Evolutionary conservation across 2,113 vertebrate genomes (phyloP).

Genomic region (Nothoprocta pentlandii): DNA sequence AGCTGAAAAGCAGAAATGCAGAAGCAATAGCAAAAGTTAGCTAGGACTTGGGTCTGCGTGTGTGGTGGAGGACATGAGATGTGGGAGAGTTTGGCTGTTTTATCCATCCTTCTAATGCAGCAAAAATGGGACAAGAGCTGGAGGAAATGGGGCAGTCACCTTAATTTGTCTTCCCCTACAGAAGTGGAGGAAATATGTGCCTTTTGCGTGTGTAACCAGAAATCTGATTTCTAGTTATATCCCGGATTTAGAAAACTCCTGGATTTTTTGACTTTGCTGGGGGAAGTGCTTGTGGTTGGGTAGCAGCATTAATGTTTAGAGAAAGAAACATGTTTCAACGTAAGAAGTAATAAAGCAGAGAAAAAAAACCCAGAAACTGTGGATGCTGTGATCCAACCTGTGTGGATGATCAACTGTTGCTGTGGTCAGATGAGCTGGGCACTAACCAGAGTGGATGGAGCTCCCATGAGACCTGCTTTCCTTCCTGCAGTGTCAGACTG

Average conservation of each 20-base stretch:
- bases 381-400: rapidly evolving
- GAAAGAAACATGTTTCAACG: neutral
- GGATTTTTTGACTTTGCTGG: neutral
- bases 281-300: neutral
- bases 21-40: neutral
- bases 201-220: neutral
- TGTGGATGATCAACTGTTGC: neutral
- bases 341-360: neutral
- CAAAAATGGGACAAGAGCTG: neutral
- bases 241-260: neutral
- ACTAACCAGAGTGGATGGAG: neutral
- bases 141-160: no score
- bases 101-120: neutral
- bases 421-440: no score
- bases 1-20: neutral
- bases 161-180: no score
- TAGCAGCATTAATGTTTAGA: neutral
- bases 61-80: neutral
- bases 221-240: neutral
- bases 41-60: neutral
- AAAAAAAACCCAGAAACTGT: neutral
- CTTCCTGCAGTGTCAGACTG: neutral
- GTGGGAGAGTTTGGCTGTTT: neutral
- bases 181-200: neutral
- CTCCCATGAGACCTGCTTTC: rapidly evolving